Conservation (phyloP, 2,888 invertebrate genomes). For the Rugalucina vietnamica region DNA sequence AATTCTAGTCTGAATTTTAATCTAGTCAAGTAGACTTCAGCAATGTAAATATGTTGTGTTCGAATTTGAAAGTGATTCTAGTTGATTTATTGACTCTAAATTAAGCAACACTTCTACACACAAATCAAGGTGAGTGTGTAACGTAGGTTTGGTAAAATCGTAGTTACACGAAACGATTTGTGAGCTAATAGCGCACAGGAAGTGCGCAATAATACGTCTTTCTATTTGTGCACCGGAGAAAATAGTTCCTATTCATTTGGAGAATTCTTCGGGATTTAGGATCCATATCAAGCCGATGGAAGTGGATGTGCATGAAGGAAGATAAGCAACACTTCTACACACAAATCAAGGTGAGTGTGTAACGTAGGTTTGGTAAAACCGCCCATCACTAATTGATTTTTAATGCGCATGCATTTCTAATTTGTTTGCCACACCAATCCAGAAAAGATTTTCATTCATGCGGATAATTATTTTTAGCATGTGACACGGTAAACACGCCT, state of each 20-base stretch:
- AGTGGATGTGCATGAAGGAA: neutral
- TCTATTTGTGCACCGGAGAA: neutral
- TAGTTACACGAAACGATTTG: no score
- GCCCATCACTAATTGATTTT: no score
- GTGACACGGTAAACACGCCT: no score
- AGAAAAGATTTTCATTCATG: no score
- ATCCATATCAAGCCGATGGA: neutral
- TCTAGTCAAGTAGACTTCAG: neutral
- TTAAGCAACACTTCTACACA: neutral
- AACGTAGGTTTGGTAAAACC: no score
- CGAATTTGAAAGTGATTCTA: neutral
- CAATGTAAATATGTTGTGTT: constrained; percentile 4
- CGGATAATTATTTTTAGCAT: no score
- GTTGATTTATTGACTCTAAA: neutral
- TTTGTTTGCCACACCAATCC: no score
- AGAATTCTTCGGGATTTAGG: neutral
- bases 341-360: no score
- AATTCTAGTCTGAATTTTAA: neutral
- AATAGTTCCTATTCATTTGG: neutral
- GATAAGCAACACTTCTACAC: neutral
- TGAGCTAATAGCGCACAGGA: no score
- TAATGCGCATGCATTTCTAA: no score
- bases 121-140: neutral
- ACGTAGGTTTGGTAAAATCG: no score
- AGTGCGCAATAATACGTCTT: no score